A percentile compares a stretch with the other conserved stretches of the same genome.
Evolutionary conservation across 2,113 vertebrate genomes (phyloP).

Genomic region (Psilopogon haemacephalus): DNA sequence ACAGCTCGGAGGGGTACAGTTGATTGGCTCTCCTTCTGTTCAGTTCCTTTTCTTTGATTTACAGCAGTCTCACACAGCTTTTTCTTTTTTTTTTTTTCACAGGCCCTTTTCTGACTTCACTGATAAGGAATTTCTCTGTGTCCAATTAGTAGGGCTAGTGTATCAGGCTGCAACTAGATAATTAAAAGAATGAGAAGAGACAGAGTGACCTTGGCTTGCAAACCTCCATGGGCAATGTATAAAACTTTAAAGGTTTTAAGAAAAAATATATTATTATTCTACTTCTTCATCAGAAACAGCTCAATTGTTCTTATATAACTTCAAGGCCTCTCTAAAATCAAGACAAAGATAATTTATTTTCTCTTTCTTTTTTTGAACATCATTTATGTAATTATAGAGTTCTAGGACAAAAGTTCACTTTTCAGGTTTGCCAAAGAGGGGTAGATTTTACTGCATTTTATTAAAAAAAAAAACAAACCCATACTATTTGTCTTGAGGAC

Average conservation of each 20-base stretch:
- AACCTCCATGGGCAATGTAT: conserved; percentile 43
- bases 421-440: neutral
- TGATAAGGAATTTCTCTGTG: conserved; percentile 58
- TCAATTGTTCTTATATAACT: neutral
- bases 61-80: conserved; percentile 45
- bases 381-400: neutral
- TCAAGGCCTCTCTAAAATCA: conserved; percentile 7
- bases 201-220: conserved; percentile 59
- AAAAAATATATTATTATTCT: conserved; percentile 38
- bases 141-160: conserved; percentile 65
- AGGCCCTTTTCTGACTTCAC: conserved; percentile 48
- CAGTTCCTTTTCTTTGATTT: conserved; percentile 64
- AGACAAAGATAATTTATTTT: neutral
- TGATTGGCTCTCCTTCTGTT: conserved; percentile 67
- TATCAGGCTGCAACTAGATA: conserved; percentile 61
- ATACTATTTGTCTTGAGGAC: neutral
- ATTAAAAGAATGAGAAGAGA: conserved; percentile 61
- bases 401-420: neutral
- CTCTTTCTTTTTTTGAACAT: neutral
- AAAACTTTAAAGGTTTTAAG: conserved; percentile 48
- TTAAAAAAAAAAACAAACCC: neutral
- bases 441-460: neutral
- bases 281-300: conserved; percentile 27
- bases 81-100: conserved; percentile 19
- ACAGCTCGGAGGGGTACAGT: conserved; percentile 61